Conservation (phyloP, 2,113 vertebrate genomes). For the Python bivittatus region DNA sequence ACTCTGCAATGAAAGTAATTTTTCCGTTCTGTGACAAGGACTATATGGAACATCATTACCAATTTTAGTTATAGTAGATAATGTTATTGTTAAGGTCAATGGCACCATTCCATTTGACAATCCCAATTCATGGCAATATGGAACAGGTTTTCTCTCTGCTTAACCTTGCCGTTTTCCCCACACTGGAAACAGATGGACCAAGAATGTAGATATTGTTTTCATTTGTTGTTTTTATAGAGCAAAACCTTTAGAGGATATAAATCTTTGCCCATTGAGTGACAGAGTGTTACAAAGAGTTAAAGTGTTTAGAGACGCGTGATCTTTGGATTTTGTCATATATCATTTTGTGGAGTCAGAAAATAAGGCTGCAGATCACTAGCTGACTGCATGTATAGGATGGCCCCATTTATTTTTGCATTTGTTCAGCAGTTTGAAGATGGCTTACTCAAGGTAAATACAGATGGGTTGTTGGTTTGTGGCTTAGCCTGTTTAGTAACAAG, state of each 20-base stretch:
- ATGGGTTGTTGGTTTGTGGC: neutral
- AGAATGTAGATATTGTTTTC: constrained; percentile 26
- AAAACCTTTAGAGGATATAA: constrained; percentile 20
- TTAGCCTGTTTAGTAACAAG: neutral
- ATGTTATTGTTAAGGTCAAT: constrained; percentile 62
- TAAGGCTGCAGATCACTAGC: neutral
- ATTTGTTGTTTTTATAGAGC: constrained; percentile 18
- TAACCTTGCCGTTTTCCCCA: constrained; percentile 31
- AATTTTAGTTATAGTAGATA: constrained; percentile 21
- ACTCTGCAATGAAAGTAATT: neutral
- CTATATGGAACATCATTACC: constrained; percentile 28
- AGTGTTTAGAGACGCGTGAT: neutral
- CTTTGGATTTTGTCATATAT: constrained; percentile 11
- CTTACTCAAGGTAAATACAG: neutral
- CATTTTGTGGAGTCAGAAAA: constrained; percentile 2
- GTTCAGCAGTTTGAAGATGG: neutral
- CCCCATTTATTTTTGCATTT: neutral
- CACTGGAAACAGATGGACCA: constrained; percentile 4
- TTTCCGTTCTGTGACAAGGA: neutral
- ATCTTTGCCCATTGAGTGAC: constrained; percentile 12
- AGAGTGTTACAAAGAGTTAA: constrained; percentile 6
- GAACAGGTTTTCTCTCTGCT: constrained; percentile 54
- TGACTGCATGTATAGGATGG: neutral
- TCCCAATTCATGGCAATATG: constrained; percentile 54
- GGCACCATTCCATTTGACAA: constrained; percentile 42